Evolutionary conservation across 2,113 vertebrate genomes (phyloP), one percentile per base, ranked within the genome.

Genomic region (Riparia riparia): DNA sequence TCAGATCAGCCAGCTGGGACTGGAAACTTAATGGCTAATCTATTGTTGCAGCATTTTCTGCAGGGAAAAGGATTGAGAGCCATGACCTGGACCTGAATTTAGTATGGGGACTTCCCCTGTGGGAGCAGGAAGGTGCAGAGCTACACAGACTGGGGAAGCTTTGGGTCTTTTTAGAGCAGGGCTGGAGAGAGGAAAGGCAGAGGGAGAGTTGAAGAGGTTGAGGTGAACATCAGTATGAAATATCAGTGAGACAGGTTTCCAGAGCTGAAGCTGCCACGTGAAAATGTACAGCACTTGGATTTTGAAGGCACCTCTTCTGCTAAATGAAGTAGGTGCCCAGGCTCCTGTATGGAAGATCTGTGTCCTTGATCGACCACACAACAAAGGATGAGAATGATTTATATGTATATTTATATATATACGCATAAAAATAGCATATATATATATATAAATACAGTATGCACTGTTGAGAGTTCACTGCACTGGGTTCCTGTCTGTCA

Each of bases 111-210:
- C 37, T 47, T 81, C 17, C 21, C 17, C 26, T 71, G 63, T 22
- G n/a, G 31, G 24, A 91, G 49, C 41, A 79, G 53, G 49, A 82
- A 31, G 87, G 53, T 93, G 49, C 53, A 82, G 73, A 61, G 44
- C 92, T 93, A 95, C 1, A 0, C 60, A 63, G 66, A 77, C 50
- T 24, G 42, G 57, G 73, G 44, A 91, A 61, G 66, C 17, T 89
- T 93, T 84, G 73, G 65, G n/a, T 81, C 50, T 66, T 90, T 86
- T 71, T 47, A 70, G 64, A 90, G 80, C 34, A 95, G 81, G 81
- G 22, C 85, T 92, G 37, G 71, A 80, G 86, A 90, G 65, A 51
- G 94, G 70, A 86, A 88, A 87, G 69, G 53, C 81, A 89, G 94
- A 93, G 57, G 94, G 65, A 82, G 15, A 71, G 61, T 3, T 74